Evolutionary conservation across 64 coral and sea anemone genomes (phyloP), one percentile per base, ranked within the genome.

Genomic region (Platygyra sinensis): DNA sequence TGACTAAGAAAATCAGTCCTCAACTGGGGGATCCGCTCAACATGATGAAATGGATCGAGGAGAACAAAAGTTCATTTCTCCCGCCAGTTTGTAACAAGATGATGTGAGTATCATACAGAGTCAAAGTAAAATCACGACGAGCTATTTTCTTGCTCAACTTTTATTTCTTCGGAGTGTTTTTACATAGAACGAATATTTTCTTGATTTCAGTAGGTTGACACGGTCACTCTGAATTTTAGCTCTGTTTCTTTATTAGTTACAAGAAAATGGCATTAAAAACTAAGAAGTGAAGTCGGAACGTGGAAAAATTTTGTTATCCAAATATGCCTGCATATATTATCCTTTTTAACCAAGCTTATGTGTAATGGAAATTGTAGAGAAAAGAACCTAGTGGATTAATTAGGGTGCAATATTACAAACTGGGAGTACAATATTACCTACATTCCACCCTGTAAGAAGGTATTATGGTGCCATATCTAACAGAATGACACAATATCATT

Each of bases 61-160:
- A 93, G 10, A 93, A 95, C 83, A 95, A 93, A 52, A 73, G 64
- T 25, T 95, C 85, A 11, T 98, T 98, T 74, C 54, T 91, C 25
- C 96, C 96, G 24, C 96, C 96, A 49, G 88, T 98, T 0, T 95
- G 96, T 78, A 95, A 98, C 94, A 98, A 98, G 20, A 38, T 98
- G 30, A 98, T 98, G 96, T 98, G 74, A 91, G 96, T 93, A 31
- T 14, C 25, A 36, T 36, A 3, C 33, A 25, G 9, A 24, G 20
- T 11, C 22, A 25, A 13, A 57, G 54, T 57, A 57, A 12, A 57
- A 57, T 57, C 15, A 16, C 54, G 54, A 57, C 1, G 11, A 14
- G 15, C 54, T 57, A 57, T 57, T 57, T 57, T 57, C 15, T 2
- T 1, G 54, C 54, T 57, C 10, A 57, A 16, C 15, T 57, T 57